Evolutionary conservation across 30 jellyfish, hydroid and myxozoan genomes (phyloP).

Genomic region (Aurelia coerulea): DNA sequence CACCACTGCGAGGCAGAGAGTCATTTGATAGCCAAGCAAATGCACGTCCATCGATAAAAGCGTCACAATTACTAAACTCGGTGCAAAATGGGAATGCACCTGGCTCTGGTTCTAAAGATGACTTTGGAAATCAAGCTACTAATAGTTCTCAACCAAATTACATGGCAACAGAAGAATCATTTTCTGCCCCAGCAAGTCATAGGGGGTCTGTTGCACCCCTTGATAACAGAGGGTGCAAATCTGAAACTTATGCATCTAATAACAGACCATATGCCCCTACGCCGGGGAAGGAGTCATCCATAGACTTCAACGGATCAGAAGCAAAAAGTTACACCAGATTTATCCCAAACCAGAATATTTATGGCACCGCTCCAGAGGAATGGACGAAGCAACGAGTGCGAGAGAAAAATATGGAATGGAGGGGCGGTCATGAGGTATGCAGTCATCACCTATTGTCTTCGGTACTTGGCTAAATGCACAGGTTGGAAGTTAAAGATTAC

Average conservation of each 20-base stretch:
- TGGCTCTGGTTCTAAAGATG: not conserved
- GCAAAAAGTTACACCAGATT: not conserved
- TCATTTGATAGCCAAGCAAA: constrained; percentile 6
- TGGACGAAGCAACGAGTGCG: constrained; percentile 64
- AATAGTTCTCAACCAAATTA: not conserved
- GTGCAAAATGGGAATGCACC: not conserved
- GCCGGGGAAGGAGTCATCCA: constrained; percentile 1
- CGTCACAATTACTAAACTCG: not conserved
- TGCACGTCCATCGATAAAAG: not conserved
- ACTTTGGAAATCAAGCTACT: not conserved
- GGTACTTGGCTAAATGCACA: no score
- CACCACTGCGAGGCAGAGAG: not conserved
- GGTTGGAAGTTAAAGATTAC: no score
- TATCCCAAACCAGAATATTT: not conserved
- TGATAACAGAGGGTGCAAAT: no score
- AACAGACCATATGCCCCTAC: constrained; percentile 10
- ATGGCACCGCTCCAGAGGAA: constrained; percentile 45
- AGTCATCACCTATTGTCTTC: no score
- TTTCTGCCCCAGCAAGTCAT: no score
- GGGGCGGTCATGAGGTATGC: constrained; percentile 58
- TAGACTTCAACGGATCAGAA: not conserved
- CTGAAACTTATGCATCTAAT: not conserved
- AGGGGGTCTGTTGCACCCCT: no score
- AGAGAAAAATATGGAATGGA: constrained; percentile 74
- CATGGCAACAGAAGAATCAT: not conserved